Conservation (phyloP, 2,113 vertebrate species). For the Hippotragus niger region DNA sequence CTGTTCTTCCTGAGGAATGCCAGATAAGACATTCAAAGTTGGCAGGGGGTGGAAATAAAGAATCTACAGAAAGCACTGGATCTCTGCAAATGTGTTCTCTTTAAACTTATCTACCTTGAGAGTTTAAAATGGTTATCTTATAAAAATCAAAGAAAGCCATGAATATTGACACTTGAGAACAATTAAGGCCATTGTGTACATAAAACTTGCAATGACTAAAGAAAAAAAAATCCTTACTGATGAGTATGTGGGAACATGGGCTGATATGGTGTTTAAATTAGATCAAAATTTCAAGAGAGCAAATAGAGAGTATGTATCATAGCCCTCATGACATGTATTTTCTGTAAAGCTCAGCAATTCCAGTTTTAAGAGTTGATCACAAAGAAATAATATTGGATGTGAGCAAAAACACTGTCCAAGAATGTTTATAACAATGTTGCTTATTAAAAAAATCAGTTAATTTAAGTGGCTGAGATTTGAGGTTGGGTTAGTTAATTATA, state of each 20-base stretch:
- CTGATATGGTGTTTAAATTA: background rate
- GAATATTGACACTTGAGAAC: background rate
- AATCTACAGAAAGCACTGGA: background rate
- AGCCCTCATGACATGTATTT: background rate
- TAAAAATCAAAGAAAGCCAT: background rate
- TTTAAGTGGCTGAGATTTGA: background rate
- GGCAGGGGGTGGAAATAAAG: background rate
- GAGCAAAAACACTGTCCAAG: background rate
- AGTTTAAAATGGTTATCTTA: background rate
- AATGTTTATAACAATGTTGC: background rate
- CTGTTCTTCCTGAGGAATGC: background rate
- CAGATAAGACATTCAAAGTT: background rate
- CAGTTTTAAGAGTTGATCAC: background rate
- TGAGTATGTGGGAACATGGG: background rate
- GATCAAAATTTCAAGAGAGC: background rate
- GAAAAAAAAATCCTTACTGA: background rate
- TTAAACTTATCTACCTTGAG: background rate
- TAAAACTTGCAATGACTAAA: background rate
- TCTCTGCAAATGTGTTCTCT: background rate
- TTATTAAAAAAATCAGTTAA: background rate
- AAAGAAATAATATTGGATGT: background rate
- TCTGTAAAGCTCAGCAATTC: background rate
- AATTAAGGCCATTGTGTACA: background rate
- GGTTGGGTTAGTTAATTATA: background rate
- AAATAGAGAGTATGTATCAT: background rate